Percentiles rank a stretch among this genome's conserved stretches.
Evolutionary conservation across 1,140 invertebrate genomes (phyloP).

Genomic region (Bombus vancouverensis): DNA sequence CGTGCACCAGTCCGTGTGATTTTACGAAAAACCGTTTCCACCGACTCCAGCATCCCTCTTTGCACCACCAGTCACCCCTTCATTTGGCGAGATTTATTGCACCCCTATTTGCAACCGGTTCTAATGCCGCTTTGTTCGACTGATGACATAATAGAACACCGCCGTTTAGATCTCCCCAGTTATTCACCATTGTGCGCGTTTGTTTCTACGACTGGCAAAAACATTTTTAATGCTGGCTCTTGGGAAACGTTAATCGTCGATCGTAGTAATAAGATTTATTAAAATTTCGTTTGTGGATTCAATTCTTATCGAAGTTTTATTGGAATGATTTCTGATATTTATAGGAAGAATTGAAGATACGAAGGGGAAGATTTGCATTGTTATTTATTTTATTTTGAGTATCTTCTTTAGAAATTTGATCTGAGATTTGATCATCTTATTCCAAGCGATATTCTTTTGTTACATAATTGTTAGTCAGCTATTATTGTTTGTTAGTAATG

Average conservation of each 20-base stretch:
- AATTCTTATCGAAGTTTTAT: not conserved
- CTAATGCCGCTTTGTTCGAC: conserved; percentile 31
- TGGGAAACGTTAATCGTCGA: not conserved
- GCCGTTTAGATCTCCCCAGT: conserved; percentile 10
- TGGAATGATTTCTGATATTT: not conserved
- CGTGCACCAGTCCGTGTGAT: conserved; percentile 76
- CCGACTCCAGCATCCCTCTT: conserved; percentile 33
- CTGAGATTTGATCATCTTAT: too few species aligned
- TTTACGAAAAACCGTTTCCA: conserved; percentile 71
- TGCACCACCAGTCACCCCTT: conserved; percentile 15
- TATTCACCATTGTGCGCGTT: conserved; percentile 6
- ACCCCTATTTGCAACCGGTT: conserved; percentile 46
- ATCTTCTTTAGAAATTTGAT: too few species aligned
- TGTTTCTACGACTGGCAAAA: conserved; percentile 5
- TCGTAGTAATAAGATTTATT: not conserved
- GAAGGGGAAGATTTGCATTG: too few species aligned
- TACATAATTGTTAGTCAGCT: too few species aligned
- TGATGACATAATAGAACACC: conserved; percentile 43
- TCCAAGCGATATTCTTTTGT: too few species aligned
- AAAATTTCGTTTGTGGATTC: not conserved
- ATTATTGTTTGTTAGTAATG: too few species aligned
- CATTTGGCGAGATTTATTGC: conserved; percentile 57
- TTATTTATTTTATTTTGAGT: too few species aligned
- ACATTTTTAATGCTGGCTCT: not conserved
- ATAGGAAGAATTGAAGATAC: not conserved